Percentiles rank a stretch among this genome's conserved stretches.
phyloP scores from a whole-genome alignment of 2,797 vertebrate species.

The Trachurus trachurus region DNA sequence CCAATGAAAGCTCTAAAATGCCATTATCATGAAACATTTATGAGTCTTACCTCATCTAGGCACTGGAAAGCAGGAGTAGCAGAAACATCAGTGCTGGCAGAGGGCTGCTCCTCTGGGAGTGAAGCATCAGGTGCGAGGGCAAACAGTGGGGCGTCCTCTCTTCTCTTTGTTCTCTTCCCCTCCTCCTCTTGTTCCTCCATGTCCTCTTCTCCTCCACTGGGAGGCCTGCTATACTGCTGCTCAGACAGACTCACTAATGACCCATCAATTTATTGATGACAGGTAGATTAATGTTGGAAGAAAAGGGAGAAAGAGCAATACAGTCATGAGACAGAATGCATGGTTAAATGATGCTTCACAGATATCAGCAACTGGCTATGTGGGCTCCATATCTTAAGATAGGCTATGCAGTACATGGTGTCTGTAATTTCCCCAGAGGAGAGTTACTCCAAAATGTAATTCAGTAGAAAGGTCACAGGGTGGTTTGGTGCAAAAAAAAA shows the following conservation, averaged over 20 bases:
- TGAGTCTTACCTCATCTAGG: constrained; percentile 90
- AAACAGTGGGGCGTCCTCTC: constrained; percentile 61
- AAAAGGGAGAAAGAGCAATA: neutral
- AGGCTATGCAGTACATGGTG: neutral
- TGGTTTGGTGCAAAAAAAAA: neutral
- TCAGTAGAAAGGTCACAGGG: neutral
- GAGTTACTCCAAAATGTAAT: neutral
- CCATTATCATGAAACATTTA: neutral
- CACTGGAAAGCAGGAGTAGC: constrained; percentile 85
- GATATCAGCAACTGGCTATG: neutral
- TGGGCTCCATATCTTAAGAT: neutral
- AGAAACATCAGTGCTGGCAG: constrained; percentile 58
- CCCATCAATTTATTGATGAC: neutral
- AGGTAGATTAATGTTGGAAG: neutral
- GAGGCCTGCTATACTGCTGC: constrained; percentile 54
- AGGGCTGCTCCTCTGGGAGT: constrained; percentile 73
- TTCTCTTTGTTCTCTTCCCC: neutral
- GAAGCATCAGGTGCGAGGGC: constrained; percentile 78
- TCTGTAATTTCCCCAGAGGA: neutral
- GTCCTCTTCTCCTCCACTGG: constrained; percentile 67
- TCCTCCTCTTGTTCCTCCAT: constrained; percentile 38
- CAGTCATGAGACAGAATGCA: neutral
- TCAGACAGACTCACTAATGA: constrained; percentile 79
- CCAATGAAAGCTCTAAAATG: neutral
- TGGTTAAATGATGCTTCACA: neutral